Evolutionary conservation across 2,888 invertebrate species (phyloP), one percentile per base, ranked within the genome.

Genomic region (Sarcophaga caerulescens): DNA sequence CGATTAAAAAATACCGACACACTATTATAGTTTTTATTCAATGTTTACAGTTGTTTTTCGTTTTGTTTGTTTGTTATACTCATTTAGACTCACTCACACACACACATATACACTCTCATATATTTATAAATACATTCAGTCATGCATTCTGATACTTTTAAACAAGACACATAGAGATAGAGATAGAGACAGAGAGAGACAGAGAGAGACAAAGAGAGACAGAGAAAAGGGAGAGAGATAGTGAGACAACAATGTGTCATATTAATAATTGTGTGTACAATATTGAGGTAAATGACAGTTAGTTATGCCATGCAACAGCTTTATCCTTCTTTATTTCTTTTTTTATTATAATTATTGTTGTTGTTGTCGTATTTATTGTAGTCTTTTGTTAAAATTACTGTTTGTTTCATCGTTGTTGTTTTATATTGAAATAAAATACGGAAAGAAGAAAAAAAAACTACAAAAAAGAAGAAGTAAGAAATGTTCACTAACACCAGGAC

Each of bases 261-360:
- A 75, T 75, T 74, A 68, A 81, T 62, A 62, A 47, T 60, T 81
- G 47, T 75, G 25, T 75, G 3, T 69, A 69, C 35, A 81, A 74
- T 62, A 81, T 65, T 79, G 79, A 81, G 74, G 74, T 74, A 69
- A 81, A 52, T 69, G 81, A 77, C 81, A 85, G 77, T 77, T 71
- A 47, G 80, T 76, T 65, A 2, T 69, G n/a, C 23, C 69, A 65
- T 74, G 81, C 77, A 85, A 85, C 77, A 85, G 77, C 76, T 65
- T 81, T 62, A 70, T 79, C 10, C 25, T 25, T 17, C 17, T 60
- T 74, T 62, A n/a, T 62, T 45, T 44, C 21, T 19, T 19, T 45
- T 25, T 52, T 80, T 66, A 66, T 60, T 47, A 59, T 60, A 19
- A 21, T 19, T 62, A 66, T 44, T 70, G 47, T 80, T 73, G 65